Percentiles rank a stretch among this genome's conserved stretches.
These are phyloP conservation scores for Meandrusa payeni DNA, from an alignment of 2,888 invertebrate genomes.

Conservation along the genomic window DNA sequence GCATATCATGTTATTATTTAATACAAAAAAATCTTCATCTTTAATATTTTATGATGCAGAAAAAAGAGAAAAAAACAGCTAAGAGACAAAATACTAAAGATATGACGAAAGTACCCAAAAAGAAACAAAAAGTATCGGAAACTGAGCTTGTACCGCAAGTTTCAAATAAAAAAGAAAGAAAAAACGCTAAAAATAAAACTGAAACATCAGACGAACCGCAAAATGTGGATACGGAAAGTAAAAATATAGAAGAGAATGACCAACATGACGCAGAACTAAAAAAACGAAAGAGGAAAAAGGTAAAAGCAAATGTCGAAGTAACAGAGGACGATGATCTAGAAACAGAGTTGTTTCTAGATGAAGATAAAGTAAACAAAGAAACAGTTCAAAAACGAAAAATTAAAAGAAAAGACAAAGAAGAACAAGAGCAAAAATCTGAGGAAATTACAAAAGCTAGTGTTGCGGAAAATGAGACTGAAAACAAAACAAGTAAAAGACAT, in stretches of 20 bases:
- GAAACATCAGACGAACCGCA: not conserved
- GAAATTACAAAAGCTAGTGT: not conserved
- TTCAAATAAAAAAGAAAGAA: constrained; percentile 29
- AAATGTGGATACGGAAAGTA: constrained; percentile 13
- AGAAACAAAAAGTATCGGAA: constrained; percentile 1
- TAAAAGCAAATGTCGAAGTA: constrained; percentile 30
- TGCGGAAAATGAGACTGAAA: not conserved
- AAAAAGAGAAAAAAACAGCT: constrained; percentile 31
- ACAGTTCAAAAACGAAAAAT: constrained; percentile 9
- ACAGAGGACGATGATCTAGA: constrained; percentile 15
- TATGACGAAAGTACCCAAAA: constrained; percentile 1
- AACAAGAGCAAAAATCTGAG: not conserved
- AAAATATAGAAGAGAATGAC: constrained; percentile 19
- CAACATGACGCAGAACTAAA: constrained; percentile 25
- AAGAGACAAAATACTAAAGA: constrained; percentile 10
- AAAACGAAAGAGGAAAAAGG: constrained; percentile 25
- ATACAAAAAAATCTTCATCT: too few relatives aligned
- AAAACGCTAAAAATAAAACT: constrained; percentile 1
- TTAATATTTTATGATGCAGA: constrained; percentile 35
- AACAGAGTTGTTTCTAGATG: constrained; percentile 23
- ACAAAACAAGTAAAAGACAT: constrained; percentile 2
- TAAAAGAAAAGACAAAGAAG: not conserved
- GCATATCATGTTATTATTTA: too few relatives aligned
- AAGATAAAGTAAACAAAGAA: constrained; percentile 12
- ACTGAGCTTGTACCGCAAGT: constrained; percentile 18